Conservation (phyloP, 2,797 vertebrate species). For the Paedocypris micromegethes region DNA sequence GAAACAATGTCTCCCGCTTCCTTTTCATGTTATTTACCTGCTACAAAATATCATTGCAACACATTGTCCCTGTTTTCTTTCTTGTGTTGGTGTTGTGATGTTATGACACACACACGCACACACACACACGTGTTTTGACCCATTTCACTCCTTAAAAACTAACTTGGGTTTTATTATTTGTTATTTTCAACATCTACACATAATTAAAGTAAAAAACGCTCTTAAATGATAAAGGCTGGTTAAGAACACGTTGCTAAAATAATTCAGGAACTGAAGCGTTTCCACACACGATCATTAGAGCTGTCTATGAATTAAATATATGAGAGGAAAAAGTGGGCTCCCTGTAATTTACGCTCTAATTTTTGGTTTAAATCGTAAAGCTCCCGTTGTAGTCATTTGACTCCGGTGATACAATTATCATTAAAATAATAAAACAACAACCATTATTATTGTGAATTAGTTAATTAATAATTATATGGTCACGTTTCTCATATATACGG, state of each 20-base stretch:
- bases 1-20: not conserved
- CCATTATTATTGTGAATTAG: too few species aligned
- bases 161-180: not conserved
- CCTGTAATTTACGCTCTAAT: slow-evolving; percentile 16
- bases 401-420: too few species aligned
- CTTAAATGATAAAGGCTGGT: not conserved
- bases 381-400: too few species aligned
- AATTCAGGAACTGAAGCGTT: slow-evolving; percentile 17
- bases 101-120: too few species aligned
- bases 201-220: not conserved
- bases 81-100: too few species aligned
- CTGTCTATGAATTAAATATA: slow-evolving; percentile 15
- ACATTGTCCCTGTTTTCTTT: too few species aligned
- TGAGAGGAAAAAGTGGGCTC: slow-evolving; percentile 10
- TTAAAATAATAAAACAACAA: too few species aligned
- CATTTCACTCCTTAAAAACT: slow-evolving; percentile 4
- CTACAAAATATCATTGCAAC: too few species aligned
- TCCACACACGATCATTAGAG: slow-evolving; percentile 8
- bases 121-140: slow-evolving; percentile 1
- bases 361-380: not conserved
- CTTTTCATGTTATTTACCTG: too few species aligned
- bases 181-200: slow-evolving; percentile 5
- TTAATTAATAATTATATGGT: too few species aligned
- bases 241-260: slow-evolving; percentile 15
- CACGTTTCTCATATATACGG: too few species aligned